Base-by-base conservation (phyloP, 2,113 vertebrate genomes). In the Thamnaconus septentrionalis region DNA sequence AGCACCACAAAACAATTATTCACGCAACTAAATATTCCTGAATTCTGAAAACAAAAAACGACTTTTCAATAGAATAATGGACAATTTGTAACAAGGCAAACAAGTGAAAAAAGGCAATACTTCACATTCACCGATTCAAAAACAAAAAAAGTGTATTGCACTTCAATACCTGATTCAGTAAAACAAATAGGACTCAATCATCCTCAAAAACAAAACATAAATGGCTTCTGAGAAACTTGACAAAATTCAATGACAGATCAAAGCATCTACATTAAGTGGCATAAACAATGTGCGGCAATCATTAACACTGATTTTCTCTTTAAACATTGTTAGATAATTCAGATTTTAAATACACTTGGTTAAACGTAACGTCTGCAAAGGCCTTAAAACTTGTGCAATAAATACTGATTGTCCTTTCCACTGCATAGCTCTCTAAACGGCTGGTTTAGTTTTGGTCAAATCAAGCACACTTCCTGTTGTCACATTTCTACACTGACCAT, bases 351-450 rank as follows among this genome's bases (percentile, higher is more conserved):
- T 64, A 63, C 55, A 64, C 53, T 60, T 41, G 53, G 41, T 67
- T 74, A 62, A 40, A 48, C 61, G 18, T 40, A 75, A 75, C 51
- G 5, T 73, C 41, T 81, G 81, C 79, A 83, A 80, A 78, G 77
- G 54, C 58, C 1, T 76, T 53, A 56, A 76, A 11, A 54, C 61
- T 81, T 12, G 83, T 85, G 73, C 69, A 84, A 84, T 79, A 84
- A 83, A 88, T 81, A 87, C 69, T 82, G 86, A 90, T 88, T 87
- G 86, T 90, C 86, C 57, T 58, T 49, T 69, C 44, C 7, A 39
- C 73, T 86, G 80, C 82, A 79, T 85, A 82, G 58, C 62, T n/a
- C 8, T 43, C 18, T 31, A 31, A 31, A 56, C 51, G 75, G 52
- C 61, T 46, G 40, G 12, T 54, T 55, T 41, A 53, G 41, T 77